Conservation (phyloP, 2,113 vertebrate species). For the Daboia siamensis region DNA sequence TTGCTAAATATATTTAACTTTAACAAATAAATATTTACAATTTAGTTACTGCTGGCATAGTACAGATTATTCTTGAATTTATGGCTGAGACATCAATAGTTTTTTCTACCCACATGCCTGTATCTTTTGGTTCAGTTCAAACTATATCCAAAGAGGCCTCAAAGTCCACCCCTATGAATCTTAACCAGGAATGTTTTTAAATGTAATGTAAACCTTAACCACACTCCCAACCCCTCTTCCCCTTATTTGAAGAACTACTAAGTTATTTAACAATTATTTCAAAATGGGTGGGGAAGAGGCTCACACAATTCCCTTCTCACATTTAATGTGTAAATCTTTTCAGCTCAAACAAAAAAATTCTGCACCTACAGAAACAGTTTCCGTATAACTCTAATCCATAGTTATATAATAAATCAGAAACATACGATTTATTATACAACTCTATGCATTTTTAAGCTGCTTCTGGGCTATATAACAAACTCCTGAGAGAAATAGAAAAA, state of each 20-base stretch:
- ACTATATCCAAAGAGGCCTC: neutral
- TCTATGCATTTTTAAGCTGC: neutral
- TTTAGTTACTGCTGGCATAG: neutral
- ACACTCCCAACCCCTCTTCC: neutral
- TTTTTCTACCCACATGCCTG: neutral
- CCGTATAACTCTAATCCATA: too few species aligned
- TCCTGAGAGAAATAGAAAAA: neutral
- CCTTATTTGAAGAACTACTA: neutral
- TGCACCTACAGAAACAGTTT: neutral
- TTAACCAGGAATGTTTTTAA: neutral
- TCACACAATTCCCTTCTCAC: neutral
- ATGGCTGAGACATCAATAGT: neutral
- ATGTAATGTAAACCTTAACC: neutral
- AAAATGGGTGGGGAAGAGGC: neutral
- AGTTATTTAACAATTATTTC: neutral
- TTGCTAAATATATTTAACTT: neutral
- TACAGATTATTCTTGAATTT: neutral
- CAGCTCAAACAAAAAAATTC: neutral
- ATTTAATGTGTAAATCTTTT: neutral
- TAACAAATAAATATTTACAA: neutral
- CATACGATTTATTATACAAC: neutral
- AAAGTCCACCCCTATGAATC: neutral
- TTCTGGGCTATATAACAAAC: neutral
- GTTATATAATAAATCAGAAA: neutral
- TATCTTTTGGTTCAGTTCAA: neutral